phyloP scores from a whole-genome alignment of 2,797 vertebrate genomes.

The Tympanoctomys barrerae region DNA sequence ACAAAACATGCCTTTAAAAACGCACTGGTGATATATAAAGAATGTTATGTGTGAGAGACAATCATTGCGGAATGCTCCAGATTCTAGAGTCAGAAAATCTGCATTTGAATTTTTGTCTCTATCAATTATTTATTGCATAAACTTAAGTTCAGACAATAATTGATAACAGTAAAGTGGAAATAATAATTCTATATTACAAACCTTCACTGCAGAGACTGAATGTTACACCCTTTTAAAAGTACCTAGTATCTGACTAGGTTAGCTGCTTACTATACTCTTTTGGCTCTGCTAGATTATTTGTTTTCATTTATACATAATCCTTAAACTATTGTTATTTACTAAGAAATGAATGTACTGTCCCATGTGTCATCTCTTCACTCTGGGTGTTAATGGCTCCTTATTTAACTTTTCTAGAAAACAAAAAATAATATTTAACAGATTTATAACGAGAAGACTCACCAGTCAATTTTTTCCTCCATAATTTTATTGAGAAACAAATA shows the following conservation, averaged over 20 bases:
- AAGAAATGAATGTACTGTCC: slow-evolving; percentile 60
- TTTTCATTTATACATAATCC: slow-evolving; percentile 47
- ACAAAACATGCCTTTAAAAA: slow-evolving; percentile 35
- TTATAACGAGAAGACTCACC: slow-evolving; percentile 14
- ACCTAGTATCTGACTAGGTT: neutral
- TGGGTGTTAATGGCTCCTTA: neutral
- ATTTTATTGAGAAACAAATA: no score
- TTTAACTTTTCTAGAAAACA: slow-evolving; percentile 63
- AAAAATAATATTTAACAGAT: slow-evolving; percentile 52
- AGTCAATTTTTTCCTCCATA: neutral
- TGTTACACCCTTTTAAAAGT: slow-evolving; percentile 24
- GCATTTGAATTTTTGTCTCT: slow-evolving; percentile 58
- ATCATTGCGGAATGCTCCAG: neutral
- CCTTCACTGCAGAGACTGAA: neutral
- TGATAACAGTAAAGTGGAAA: slow-evolving; percentile 40
- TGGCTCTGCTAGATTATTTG: neutral
- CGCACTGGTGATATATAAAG: slow-evolving; percentile 31
- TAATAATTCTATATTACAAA: neutral
- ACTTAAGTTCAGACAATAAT: slow-evolving; percentile 18
- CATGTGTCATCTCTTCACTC: slow-evolving; percentile 8
- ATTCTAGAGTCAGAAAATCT: slow-evolving; percentile 30
- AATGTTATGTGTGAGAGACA: slow-evolving; percentile 42
- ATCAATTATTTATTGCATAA: slow-evolving; percentile 29
- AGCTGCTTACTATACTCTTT: neutral
- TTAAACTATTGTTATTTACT: slow-evolving; percentile 45